phyloP scores from a whole-genome alignment of 2,113 vertebrate species.

The Spea bombifrons region DNA sequence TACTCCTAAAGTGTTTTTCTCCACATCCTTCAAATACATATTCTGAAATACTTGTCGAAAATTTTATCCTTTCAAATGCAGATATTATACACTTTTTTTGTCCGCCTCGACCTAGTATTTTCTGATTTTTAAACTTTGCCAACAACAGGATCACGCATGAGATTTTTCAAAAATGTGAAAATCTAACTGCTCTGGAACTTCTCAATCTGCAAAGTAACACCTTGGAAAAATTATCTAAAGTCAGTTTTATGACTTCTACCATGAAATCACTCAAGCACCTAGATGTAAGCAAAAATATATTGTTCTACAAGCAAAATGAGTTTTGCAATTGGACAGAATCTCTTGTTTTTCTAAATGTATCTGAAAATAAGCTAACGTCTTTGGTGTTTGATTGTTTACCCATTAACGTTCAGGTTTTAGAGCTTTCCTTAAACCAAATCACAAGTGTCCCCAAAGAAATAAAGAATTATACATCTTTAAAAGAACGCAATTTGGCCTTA shows the following conservation, averaged over 20 bases:
- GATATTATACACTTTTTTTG: constrained; percentile 80
- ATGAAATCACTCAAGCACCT: constrained; percentile 74
- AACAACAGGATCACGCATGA: constrained; percentile 72
- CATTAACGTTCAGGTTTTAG: constrained; percentile 56
- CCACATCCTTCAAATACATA: constrained; percentile 66
- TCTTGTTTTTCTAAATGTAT: constrained; percentile 71
- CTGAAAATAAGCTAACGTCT: constrained; percentile 69
- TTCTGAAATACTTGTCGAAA: constrained; percentile 70
- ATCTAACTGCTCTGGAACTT: constrained; percentile 57
- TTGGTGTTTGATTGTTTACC: constrained; percentile 79
- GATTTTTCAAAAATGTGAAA: constrained; percentile 76
- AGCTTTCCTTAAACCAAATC: constrained; percentile 76
- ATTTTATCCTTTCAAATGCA: constrained; percentile 62
- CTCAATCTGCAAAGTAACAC: constrained; percentile 72
- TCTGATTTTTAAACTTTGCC: constrained; percentile 73
- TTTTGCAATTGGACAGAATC: constrained; percentile 69
- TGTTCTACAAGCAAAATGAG: constrained; percentile 54
- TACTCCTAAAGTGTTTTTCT: constrained; percentile 52
- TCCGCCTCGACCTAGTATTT: constrained; percentile 65
- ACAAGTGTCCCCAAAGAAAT: constrained; percentile 58
- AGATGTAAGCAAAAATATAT: constrained; percentile 76
- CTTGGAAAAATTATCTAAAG: constrained; percentile 65
- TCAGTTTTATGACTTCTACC: constrained; percentile 64
- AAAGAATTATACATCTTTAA: constrained; percentile 60
- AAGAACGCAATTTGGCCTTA: constrained; percentile 71